Evolutionary conservation across 2,113 vertebrate genomes (phyloP).

Genomic region (Diphyllodes magnificus): DNA sequence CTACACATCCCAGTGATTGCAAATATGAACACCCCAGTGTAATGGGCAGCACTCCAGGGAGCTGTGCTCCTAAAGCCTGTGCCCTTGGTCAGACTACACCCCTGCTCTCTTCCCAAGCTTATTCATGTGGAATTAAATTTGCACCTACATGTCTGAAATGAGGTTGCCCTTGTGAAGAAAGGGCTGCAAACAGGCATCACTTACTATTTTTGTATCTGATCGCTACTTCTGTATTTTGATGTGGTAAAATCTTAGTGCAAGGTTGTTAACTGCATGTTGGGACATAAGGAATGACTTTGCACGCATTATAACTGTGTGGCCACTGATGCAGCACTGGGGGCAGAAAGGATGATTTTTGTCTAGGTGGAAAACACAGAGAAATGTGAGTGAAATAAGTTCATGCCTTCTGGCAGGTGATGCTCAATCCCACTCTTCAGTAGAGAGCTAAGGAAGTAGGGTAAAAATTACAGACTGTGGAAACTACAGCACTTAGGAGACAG

Average conservation of each 20-base stretch:
- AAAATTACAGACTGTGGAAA: not conserved
- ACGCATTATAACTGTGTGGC: not conserved
- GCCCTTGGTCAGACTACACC: not conserved
- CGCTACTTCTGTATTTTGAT: not conserved
- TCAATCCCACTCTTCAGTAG: not conserved
- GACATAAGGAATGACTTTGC: not conserved
- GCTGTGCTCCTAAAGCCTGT: not conserved
- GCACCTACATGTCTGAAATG: not conserved
- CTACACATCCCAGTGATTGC: not conserved
- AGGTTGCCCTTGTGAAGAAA: not conserved
- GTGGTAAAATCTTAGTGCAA: not conserved
- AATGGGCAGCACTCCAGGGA: not conserved
- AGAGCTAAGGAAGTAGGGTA: not conserved
- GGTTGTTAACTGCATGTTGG: not conserved
- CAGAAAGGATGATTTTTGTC: not conserved
- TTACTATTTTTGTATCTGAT: not conserved
- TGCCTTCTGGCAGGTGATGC: not conserved
- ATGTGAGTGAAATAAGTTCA: not conserved
- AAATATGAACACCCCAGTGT: accelerated
- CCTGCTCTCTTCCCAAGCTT: accelerated
- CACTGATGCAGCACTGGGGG: not conserved
- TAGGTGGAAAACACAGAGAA: not conserved
- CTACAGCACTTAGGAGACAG: not conserved
- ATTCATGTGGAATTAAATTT: accelerated
- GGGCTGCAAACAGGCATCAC: not conserved